Percentiles rank a stretch among this genome's conserved stretches.
Conservation (phyloP, 35 echinoderm and acorn worm species). For the Eucidaris tribuloides region DNA sequence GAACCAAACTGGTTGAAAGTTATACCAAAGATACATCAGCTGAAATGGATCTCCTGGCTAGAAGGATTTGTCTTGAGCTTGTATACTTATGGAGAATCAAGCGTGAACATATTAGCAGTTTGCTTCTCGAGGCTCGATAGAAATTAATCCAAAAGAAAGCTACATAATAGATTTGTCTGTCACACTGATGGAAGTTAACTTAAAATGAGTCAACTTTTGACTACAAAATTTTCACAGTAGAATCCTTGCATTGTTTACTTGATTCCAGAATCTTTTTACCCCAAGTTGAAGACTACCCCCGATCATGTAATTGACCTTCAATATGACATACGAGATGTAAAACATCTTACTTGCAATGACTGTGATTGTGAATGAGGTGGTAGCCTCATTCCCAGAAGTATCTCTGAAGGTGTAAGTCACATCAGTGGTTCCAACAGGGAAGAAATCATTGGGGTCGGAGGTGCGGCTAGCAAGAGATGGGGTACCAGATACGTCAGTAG, state of each 20-base stretch:
- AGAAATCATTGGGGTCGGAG: constrained; percentile 40
- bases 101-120: no score
- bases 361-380: constrained; percentile 54
- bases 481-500: constrained; percentile 60
- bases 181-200: no score
- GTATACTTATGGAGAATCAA: no score
- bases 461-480: constrained; percentile 2
- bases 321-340: no score
- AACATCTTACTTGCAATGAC: constrained; percentile 21
- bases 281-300: not conserved
- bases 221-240: not conserved
- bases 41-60: no score
- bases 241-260: not conserved
- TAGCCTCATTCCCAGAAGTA: constrained; percentile 46
- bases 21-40: no score
- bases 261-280: not conserved
- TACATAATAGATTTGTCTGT: no score
- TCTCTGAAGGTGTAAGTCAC: constrained; percentile 70
- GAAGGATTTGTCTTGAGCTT: no score
- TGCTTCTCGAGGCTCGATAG: no score
- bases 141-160: no score
- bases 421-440: constrained; percentile 33
- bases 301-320: not conserved
- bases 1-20: no score
- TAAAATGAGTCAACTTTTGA: not conserved